phyloP scores from a whole-genome alignment of 1,140 invertebrate genomes.

The Coenobita brevimanus region DNA sequence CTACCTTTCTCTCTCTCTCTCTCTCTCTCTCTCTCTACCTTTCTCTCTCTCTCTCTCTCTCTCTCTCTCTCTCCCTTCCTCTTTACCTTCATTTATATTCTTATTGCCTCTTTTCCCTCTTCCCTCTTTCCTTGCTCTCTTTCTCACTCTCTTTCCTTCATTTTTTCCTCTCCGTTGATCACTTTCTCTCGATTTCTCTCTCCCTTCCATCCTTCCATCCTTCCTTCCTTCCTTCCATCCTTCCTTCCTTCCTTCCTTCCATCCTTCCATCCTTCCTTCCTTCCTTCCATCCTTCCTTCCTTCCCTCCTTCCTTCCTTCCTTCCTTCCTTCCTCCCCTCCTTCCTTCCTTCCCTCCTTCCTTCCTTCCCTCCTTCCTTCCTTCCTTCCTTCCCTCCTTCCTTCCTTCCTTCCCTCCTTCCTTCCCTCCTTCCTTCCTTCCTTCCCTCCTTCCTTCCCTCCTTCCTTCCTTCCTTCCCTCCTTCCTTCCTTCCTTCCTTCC shows the following conservation, averaged over 20 bases:
- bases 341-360: neutral
- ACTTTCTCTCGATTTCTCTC: neutral
- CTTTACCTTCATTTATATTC: neutral
- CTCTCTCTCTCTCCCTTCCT: neutral
- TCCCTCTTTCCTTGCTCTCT: neutral
- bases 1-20: too few species aligned
- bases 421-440: constrained; percentile 1
- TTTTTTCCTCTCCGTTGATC: neutral
- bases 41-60: too few species aligned
- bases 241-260: neutral
- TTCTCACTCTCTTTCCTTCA: neutral
- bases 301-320: constrained; percentile 6
- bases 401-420: constrained; percentile 2
- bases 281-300: neutral
- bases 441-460: constrained; percentile 12
- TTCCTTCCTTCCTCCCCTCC: neutral
- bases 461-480: constrained; percentile 1
- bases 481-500: constrained; percentile 1
- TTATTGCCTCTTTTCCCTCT: neutral
- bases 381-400: constrained; percentile 2
- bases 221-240: neutral
- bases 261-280: neutral
- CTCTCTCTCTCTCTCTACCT: too few species aligned
- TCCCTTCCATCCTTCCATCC: neutral
- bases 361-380: neutral